Conservation (phyloP, 2,797 vertebrate genomes). For the Fistularia tabacaria region DNA sequence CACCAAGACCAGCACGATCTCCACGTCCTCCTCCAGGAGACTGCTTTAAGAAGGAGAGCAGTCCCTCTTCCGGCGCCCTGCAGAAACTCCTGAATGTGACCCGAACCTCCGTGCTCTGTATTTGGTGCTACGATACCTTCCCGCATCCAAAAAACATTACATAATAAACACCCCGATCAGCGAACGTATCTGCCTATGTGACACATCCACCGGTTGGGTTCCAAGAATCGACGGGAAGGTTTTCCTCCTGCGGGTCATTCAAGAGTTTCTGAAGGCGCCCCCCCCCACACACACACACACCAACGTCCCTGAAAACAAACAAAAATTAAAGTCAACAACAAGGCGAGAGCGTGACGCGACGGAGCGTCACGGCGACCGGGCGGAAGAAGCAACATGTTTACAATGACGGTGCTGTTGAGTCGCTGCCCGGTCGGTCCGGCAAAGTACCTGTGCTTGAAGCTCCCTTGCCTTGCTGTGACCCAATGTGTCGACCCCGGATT, state of each 20-base stretch:
- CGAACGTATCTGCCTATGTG: conserved; percentile 10
- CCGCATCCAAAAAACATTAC: conserved; percentile 12
- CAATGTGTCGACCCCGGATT: conserved; percentile 56
- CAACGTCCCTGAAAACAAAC: not conserved
- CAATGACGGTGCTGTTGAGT: conserved; percentile 11
- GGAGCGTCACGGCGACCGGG: conserved; percentile 7
- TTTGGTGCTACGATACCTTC: conserved; percentile 54
- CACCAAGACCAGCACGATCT: conserved; percentile 40
- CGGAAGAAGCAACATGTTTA: conserved; percentile 35
- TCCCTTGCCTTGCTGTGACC: conserved; percentile 27
- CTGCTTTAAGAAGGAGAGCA: conserved; percentile 51
- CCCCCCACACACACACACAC: not conserved
- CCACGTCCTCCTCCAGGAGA: conserved; percentile 30
- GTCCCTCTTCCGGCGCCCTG: conserved; percentile 26
- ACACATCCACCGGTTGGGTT: conserved; percentile 19
- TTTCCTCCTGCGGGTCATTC: conserved; percentile 13
- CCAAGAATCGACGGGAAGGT: conserved; percentile 14
- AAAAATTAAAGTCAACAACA: not conserved
- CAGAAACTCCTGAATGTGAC: conserved; percentile 49
- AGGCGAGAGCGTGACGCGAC: no score
- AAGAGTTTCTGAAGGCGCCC: conserved; percentile 40
- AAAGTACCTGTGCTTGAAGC: conserved; percentile 43
- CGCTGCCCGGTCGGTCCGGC: conserved; percentile 1
- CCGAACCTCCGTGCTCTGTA: conserved; percentile 35
- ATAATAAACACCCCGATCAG: conserved; percentile 4